A percentile compares a stretch with the other conserved stretches of the same genome.
Conservation (phyloP, 2,113 vertebrate genomes). For the Hypomesus transpacificus region DNA sequence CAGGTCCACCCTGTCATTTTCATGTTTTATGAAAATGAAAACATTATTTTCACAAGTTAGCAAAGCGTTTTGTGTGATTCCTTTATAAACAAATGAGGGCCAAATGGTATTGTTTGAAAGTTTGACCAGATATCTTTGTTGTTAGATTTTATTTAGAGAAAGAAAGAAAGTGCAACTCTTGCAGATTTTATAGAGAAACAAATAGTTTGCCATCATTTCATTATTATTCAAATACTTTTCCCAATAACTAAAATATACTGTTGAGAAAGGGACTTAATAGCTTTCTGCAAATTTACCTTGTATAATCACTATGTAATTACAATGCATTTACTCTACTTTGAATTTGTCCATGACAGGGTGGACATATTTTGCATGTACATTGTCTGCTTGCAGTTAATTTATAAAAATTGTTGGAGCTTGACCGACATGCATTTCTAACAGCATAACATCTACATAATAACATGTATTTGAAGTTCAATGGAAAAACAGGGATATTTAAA, state of each 20-base stretch:
- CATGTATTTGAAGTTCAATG: constrained; percentile 15
- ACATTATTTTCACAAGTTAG: not conserved
- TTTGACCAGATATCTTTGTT: constrained; percentile 21
- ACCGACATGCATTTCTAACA: constrained; percentile 9
- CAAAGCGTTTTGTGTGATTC: not conserved
- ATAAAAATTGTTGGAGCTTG: constrained; percentile 14
- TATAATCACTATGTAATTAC: constrained; percentile 5
- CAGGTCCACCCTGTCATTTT: not conserved
- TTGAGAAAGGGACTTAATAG: constrained; percentile 9
- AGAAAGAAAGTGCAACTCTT: not conserved
- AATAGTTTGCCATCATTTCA: constrained; percentile 4
- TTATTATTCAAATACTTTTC: constrained; percentile 8
- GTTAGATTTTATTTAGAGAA: constrained; percentile 21
- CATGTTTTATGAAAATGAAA: constrained; percentile 17
- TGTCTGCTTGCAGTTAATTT: constrained; percentile 2
- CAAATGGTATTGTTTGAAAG: constrained; percentile 19
- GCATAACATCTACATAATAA: constrained; percentile 7
- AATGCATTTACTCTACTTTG: not conserved
- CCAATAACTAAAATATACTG: constrained; percentile 2
- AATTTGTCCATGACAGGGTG: not conserved
- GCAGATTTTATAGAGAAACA: constrained; percentile 11
- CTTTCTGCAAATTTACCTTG: not conserved
- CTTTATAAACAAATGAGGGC: constrained; percentile 12
- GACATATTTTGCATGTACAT: not conserved
- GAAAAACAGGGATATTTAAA: too few relatives aligned